Base-by-base conservation (phyloP, 2,888 invertebrate species). In the Keiferia lycopersicella region DNA sequence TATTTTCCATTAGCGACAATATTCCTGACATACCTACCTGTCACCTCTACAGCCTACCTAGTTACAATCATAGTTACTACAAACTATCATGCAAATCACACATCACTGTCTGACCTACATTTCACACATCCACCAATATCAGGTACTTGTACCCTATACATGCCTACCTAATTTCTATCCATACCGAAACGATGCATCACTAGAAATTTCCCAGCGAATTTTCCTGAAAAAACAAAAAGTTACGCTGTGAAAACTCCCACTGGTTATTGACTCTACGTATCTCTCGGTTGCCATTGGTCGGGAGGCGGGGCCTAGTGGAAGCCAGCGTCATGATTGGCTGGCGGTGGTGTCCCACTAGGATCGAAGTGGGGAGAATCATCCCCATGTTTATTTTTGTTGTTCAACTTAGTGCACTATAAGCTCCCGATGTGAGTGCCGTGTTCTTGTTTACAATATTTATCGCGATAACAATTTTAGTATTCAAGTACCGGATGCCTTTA, bases 321-420 rank as follows among this genome's bases (percentile, higher is more conserved):
- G 62, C 69, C 68, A 61, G 66, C 53, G 3, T 45, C 66, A 34
- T 63, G 66, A 89, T 89, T 90, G 86, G 91, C 61, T 61, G 66
- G 45, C 41, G 26, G 7, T 56, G 26, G 53, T 71, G 72, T 80
- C 84, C 86, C 82, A 83, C 81, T 77, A 75, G 65, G 65, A 26
- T 20, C 16, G 63, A 72, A 75, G 84, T 80, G 83, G 88, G 88
- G 85, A 76, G 69, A 72, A 83, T 80, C 89, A 88, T 82, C 91
- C 91, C 90, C 79, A 73, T 89, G 89, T 89, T 88, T 90, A 88
- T 90, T 89, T 88, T 89, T 87, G 85, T 87, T 86, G 80, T 83
- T 80, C 78, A 81, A 84, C 79, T 86, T 88, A 91, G 91, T 91
- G 80, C 77, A 86, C 86, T 84, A 79, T 83, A 81, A 82, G 88